These are phyloP conservation scores for Sparidentex hasta DNA, from an alignment of 2,797 vertebrate species.

Conservation along the genomic window DNA sequence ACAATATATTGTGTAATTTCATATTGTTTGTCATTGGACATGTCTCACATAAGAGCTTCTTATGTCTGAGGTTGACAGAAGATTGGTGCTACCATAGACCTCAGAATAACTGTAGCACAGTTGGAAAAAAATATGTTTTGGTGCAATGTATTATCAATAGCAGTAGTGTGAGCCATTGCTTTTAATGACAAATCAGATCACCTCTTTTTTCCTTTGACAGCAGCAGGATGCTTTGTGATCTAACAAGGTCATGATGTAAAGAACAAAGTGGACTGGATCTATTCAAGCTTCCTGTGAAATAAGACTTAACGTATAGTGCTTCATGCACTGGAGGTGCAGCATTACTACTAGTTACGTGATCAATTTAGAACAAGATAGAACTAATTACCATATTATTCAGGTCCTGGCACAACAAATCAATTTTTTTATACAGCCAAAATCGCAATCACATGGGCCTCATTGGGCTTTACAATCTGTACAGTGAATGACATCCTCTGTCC, in stretches of 20 bases:
- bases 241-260: not conserved
- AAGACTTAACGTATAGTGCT: not conserved
- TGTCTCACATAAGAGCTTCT: no score
- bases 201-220: not conserved
- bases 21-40: no score
- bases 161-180: not conserved
- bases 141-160: not conserved
- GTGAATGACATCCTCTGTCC: no score
- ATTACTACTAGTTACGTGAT: not conserved
- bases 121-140: not conserved
- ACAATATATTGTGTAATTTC: no score
- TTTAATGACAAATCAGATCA: not conserved
- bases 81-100: no score
- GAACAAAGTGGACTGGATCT: not conserved
- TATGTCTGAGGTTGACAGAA: no score
- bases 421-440: no score
- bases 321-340: not conserved
- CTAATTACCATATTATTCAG: not conserved
- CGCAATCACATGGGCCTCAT: no score
- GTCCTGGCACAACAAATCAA: not conserved
- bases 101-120: not conserved
- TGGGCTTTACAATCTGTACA: no score
- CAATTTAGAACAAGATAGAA: constrained; percentile 1
- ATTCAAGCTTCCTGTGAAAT: not conserved
- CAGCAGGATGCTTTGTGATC: not conserved